These are phyloP conservation scores for Nycticryphes semicollaris DNA, from an alignment of 2,113 vertebrate genomes.

Conservation along the genomic window DNA sequence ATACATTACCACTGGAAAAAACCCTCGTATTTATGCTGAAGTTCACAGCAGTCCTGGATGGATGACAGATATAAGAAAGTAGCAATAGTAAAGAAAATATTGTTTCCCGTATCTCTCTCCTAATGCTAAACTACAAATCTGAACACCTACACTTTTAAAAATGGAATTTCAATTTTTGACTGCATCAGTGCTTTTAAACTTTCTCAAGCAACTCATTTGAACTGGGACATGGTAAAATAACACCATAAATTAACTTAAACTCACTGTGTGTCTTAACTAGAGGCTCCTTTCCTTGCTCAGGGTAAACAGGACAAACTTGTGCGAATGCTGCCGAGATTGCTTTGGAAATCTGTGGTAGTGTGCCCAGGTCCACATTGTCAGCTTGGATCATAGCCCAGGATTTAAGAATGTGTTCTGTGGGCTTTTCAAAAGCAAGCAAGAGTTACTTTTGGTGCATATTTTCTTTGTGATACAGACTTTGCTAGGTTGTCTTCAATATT, in stretches of 20 bases:
- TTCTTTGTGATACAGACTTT: slow-evolving; percentile 7
- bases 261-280: background rate
- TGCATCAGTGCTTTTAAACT: background rate
- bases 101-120: background rate
- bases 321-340: background rate
- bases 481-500: slow-evolving; percentile 42
- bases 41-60: background rate
- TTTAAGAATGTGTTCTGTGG: background rate
- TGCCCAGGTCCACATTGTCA: background rate
- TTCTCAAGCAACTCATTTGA: background rate
- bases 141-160: background rate
- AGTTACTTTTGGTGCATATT: background rate
- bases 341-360: background rate
- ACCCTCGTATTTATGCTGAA: background rate
- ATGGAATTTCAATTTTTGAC: background rate
- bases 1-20: background rate
- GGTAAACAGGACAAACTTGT: background rate
- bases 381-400: background rate
- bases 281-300: background rate
- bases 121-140: background rate
- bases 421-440: background rate
- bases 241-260: background rate
- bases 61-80: background rate
- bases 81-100: background rate
- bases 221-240: background rate